Conservation (phyloP, 2,888 invertebrate species). For the Pteria penguin region DNA sequence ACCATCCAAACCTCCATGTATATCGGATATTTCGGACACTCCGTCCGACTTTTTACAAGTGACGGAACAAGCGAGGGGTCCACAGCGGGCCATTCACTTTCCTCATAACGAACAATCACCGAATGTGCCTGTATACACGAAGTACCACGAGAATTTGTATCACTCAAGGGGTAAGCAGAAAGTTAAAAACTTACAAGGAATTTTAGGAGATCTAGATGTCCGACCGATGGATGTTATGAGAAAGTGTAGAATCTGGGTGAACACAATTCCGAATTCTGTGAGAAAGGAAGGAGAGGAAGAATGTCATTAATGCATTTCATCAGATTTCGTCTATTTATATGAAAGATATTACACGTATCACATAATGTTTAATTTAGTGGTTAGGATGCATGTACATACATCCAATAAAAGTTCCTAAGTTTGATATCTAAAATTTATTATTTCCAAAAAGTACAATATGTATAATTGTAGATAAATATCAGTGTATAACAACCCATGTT, state of each 20-base stretch:
- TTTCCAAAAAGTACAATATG: no score
- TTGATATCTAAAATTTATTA: no score
- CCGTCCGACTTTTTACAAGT: conserved; percentile 10
- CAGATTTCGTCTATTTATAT: no score
- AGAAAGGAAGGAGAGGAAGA: no score
- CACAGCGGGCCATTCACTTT: conserved; percentile 10
- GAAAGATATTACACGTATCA: no score
- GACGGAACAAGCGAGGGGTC: background rate
- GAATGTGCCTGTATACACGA: conserved; percentile 1
- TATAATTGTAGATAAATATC: no score
- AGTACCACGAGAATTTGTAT: conserved; percentile 27
- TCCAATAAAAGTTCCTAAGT: no score
- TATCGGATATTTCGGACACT: conserved; percentile 25
- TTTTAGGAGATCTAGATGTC: conserved; percentile 24
- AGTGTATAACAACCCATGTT: no score
- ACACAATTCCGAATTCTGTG: no score
- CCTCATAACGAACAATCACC: background rate
- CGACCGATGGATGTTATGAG: conserved; percentile 27
- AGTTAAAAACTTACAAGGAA: conserved; percentile 12
- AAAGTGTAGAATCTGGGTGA: conserved; percentile 41
- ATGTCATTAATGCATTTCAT: no score
- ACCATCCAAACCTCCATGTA: conserved; percentile 22
- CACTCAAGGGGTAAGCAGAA: conserved; percentile 3
- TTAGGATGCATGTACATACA: no score
- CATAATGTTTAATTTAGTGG: no score